Percentiles rank a stretch among this genome's conserved stretches.
phyloP scores from a whole-genome alignment of 1,140 invertebrate genomes.

The Zaprionus gabonicus region DNA sequence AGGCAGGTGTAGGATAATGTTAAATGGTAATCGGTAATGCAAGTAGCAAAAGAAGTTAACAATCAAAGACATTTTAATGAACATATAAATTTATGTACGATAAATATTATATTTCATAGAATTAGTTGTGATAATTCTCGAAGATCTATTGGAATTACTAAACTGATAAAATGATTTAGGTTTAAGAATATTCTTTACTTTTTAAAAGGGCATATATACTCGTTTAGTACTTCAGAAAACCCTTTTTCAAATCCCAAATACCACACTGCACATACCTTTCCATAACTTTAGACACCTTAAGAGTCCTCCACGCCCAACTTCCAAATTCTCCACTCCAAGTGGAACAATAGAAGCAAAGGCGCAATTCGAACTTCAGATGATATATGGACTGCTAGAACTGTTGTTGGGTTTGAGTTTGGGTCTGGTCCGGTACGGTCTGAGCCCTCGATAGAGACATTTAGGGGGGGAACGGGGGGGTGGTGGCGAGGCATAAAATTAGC shows the following conservation, averaged over 20 bases:
- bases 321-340: not conserved
- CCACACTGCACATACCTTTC: not conserved
- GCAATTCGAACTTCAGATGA: slow-evolving; percentile 6
- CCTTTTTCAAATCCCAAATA: not conserved
- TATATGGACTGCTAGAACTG: not conserved
- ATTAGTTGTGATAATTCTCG: not conserved
- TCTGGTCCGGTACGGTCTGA: not conserved
- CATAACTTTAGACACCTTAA: not conserved
- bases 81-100: too few species aligned
- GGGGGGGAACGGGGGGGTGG: not conserved
- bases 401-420: not conserved
- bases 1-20: too few species aligned
- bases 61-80: not conserved
- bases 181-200: too few species aligned
- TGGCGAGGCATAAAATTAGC: slow-evolving; percentile 66
- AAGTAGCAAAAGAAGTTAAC: not conserved
- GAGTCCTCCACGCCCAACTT: not conserved
- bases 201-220: too few species aligned
- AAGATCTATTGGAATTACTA: not conserved
- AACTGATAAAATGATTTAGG: too few species aligned
- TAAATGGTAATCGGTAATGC: too few species aligned
- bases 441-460: slow-evolving; percentile 65
- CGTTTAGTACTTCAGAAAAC: too few species aligned
- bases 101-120: not conserved
- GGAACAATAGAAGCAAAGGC: not conserved